phyloP scores from a whole-genome alignment of 1,140 invertebrate genomes.

The Drosophila tani region DNA sequence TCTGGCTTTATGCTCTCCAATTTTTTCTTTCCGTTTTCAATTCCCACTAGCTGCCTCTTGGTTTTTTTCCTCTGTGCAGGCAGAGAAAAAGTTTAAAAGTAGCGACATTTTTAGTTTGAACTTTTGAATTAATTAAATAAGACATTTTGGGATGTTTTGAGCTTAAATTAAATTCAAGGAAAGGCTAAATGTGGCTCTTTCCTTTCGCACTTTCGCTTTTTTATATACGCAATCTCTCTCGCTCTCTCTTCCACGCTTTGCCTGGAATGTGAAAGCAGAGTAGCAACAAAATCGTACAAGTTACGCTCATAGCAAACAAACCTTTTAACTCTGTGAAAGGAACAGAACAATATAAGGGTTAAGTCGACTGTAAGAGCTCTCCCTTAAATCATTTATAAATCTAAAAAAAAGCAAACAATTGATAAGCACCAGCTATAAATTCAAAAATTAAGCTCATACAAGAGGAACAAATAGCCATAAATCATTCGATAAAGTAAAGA shows the following conservation, averaged over 20 bases:
- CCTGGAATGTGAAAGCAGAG: too few relatives aligned
- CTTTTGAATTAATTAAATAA: neutral
- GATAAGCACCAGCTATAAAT: neutral
- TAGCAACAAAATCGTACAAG: too few relatives aligned
- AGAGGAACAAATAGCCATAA: neutral
- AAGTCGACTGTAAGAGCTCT: too few relatives aligned
- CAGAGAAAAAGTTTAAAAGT: conserved; percentile 20
- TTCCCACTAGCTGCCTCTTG: conserved; percentile 8
- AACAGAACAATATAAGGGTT: too few relatives aligned
- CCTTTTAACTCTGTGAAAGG: too few relatives aligned
- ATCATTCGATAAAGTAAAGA: neutral
- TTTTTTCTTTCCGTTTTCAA: conserved; percentile 30
- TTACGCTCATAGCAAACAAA: too few relatives aligned
- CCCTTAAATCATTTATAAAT: neutral
- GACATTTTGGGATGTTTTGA: neutral
- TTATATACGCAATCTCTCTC: too few relatives aligned
- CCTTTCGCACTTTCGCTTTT: too few relatives aligned
- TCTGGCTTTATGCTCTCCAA: conserved; percentile 73
- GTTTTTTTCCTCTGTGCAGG: conserved; percentile 8
- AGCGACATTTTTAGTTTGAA: neutral
- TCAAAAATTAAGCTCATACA: neutral
- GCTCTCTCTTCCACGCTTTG: too few relatives aligned
- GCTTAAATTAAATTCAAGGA: too few relatives aligned
- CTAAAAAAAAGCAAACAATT: neutral
- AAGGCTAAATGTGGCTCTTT: too few relatives aligned